A percentile compares a stretch with the other conserved stretches of the same genome.
Evolutionary conservation across 2,888 invertebrate genomes (phyloP).

Genomic region (Megaustenia siamemsis): DNA sequence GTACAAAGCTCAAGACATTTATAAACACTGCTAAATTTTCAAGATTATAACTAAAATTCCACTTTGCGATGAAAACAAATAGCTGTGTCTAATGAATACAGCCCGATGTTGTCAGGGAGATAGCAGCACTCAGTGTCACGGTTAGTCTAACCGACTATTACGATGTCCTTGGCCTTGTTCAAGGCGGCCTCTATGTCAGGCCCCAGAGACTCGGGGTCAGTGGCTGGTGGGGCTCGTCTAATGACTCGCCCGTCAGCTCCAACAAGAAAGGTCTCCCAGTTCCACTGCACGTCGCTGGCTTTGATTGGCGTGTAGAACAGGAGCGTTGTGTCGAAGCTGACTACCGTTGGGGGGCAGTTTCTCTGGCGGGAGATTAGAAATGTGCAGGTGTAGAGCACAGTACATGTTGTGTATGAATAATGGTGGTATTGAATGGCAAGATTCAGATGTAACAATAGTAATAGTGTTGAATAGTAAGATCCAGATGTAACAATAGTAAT

Average conservation of each 20-base stretch:
- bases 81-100: too few species aligned
- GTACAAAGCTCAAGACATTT: too few species aligned
- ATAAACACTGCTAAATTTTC: too few species aligned
- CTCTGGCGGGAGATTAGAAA: conserved; percentile 58
- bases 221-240: conserved; percentile 51
- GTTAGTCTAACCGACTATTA: not conserved
- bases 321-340: conserved; percentile 57
- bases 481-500: too few species aligned
- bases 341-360: conserved; percentile 64
- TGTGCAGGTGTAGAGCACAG: not conserved
- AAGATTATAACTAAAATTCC: too few species aligned
- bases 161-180: not conserved
- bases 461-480: too few species aligned
- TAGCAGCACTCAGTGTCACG: too few species aligned
- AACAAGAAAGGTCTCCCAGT: conserved; percentile 72
- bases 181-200: conserved; percentile 33
- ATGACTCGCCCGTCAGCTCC: conserved; percentile 58
- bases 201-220: conserved; percentile 50
- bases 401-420: not conserved
- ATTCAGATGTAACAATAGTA: too few species aligned
- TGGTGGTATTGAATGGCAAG: too few species aligned
- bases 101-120: too few species aligned
- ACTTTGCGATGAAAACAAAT: too few species aligned
- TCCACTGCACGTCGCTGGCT: conserved; percentile 70
- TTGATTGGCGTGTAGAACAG: conserved; percentile 66